phyloP scores from a whole-genome alignment of 2,797 vertebrate species.

The Coregonus suidteri region DNA sequence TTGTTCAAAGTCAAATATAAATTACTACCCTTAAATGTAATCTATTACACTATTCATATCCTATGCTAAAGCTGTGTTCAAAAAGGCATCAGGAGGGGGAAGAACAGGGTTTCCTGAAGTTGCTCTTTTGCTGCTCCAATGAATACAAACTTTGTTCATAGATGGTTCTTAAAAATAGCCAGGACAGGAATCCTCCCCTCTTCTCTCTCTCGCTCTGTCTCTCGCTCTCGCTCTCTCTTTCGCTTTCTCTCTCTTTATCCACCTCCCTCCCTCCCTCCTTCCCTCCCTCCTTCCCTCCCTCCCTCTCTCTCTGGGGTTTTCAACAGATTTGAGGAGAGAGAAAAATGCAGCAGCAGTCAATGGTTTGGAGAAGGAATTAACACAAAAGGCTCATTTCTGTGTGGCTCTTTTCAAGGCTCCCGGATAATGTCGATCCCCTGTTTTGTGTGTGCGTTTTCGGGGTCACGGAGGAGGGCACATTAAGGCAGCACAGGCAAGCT shows the following conservation, averaged over 20 bases:
- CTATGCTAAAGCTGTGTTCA: neutral
- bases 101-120: conserved; percentile 38
- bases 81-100: neutral
- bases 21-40: neutral
- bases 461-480: conserved; percentile 84
- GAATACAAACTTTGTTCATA: conserved; percentile 84
- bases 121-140: conserved; percentile 84
- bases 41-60: neutral
- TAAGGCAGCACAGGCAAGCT: conserved; percentile 73
- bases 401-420: conserved; percentile 87
- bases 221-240: conserved; percentile 2
- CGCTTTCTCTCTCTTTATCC: neutral
- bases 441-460: conserved; percentile 75
- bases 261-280: too few species aligned
- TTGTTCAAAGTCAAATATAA: neutral
- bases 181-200: conserved; percentile 29
- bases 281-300: neutral
- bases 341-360: conserved; percentile 56
- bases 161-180: conserved; percentile 85
- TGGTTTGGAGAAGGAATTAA: conserved; percentile 71
- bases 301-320: conserved; percentile 29
- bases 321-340: conserved; percentile 45
- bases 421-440: conserved; percentile 84
- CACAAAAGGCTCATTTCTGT: conserved; percentile 93
- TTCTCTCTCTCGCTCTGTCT: neutral